Evolutionary conservation across 2,797 vertebrate genomes (phyloP), one percentile per base, ranked within the genome.

Genomic region (Aeoliscus strigatus): DNA sequence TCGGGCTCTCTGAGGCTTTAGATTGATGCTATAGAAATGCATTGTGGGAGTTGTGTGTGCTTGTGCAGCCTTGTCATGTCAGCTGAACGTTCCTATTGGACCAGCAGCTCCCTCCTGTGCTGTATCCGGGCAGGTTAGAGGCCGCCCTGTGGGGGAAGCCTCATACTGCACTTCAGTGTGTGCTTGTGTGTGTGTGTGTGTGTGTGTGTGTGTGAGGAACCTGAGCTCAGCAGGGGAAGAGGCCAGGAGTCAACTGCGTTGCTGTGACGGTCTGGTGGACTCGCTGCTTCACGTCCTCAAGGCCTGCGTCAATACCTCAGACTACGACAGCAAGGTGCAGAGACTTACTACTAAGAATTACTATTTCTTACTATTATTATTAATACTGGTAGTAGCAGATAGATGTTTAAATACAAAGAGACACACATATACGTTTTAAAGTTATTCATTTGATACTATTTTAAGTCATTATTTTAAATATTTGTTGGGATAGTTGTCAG

Each of bases 211-310:
- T 60, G 29, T 11, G 21, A 99, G 96, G 86, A 98, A 97, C 75
- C 89, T 98, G 57, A 97, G 95, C 82, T 98, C 95, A 0, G 94
- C 96, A 0, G 96, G 96, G 9, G 96, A 98, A 60, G 96, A 98
- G 58, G 94, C 96, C 0, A 87, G 95, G 35, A 94, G 94, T 68
- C 94, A 98, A 76, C 92, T 98, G 91, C 87, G 96, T 11, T 88
- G 90, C 48, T 98, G 96, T 1, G 94, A 98, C 34, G 95, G 95
- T 15, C 86, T 98, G 70, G 92, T 98, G 0, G 96, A 98, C 81
- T 96, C 96, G 0, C 84, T 98, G 73, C 86, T 98, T 5, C 92
- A 96, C 3, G 90, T 98, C 76, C 94, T 98, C 78, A 93, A 92
- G 77, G 94, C 93, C 0, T 98, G 95, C 18, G 91, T 96, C 81